phyloP scores from a whole-genome alignment of 2,888 invertebrate species.

The Pristionchus maxplancki region DNA sequence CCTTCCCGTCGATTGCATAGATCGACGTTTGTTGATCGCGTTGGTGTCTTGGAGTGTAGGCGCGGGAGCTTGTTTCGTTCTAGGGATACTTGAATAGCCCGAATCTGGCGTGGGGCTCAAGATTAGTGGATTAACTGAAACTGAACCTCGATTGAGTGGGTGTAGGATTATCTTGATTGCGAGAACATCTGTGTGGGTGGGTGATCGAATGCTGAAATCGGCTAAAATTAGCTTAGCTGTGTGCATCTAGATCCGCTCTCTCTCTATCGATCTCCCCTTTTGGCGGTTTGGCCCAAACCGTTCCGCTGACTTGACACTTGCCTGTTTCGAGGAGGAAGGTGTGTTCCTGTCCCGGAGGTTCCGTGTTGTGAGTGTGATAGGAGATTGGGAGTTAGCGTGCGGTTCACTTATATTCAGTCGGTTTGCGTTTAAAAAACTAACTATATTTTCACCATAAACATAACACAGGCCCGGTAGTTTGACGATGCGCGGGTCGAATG shows the following conservation, averaged over 20 bases:
- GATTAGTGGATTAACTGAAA: no score
- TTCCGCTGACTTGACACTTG: conserved; percentile 3
- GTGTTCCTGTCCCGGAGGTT: neutral
- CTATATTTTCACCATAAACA: no score
- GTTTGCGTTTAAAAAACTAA: no score
- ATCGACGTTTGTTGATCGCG: neutral
- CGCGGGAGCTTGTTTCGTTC: no score
- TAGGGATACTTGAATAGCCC: no score
- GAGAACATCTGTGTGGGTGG: neutral
- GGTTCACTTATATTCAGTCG: no score
- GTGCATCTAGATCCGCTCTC: neutral
- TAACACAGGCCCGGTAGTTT: no score
- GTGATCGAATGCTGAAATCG: neutral
- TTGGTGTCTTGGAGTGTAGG: neutral
- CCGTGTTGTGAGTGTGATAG: neutral
- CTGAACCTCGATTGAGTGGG: no score
- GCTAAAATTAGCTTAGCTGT: neutral
- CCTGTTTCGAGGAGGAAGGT: neutral
- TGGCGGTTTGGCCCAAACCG: neutral
- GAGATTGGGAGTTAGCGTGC: no score
- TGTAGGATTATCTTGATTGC: no score
- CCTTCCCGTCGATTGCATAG: neutral
- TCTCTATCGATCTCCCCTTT: neutral
- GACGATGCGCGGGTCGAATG: no score
- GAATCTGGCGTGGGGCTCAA: no score